phyloP scores from a whole-genome alignment of 2,797 vertebrate genomes.

The Chaetodon trifasciatus region DNA sequence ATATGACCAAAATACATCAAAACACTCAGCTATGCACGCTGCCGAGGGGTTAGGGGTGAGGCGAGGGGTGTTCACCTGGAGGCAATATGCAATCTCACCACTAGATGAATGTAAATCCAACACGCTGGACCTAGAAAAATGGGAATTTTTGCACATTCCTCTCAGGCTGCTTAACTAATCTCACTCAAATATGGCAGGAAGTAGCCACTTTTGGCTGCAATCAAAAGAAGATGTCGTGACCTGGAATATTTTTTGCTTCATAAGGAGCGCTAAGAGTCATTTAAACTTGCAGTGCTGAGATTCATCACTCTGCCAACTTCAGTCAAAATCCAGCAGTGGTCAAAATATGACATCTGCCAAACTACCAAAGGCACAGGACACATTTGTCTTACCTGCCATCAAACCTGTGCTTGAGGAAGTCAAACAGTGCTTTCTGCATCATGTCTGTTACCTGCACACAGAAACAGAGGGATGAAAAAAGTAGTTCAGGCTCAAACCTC shows the following conservation, averaged over 20 bases:
- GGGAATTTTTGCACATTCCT: too few species aligned
- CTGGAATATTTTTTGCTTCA: too few species aligned
- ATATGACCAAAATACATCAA: not conserved
- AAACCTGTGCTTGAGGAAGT: constrained; percentile 99
- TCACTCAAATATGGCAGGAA: too few species aligned
- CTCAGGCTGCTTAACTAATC: too few species aligned
- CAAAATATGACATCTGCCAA: not conserved
- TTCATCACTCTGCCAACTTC: not conserved
- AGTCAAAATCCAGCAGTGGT: not conserved
- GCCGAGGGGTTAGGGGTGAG: too few species aligned
- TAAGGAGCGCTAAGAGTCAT: not conserved
- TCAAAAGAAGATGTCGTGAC: too few species aligned
- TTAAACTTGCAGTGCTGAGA: not conserved
- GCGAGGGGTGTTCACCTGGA: too few species aligned
- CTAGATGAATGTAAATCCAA: too few species aligned
- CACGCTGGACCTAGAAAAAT: too few species aligned
- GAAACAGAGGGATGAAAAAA: not conserved
- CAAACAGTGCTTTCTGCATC: constrained; percentile 99
- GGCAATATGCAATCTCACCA: too few species aligned
- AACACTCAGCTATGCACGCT: not conserved
- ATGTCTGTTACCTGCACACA: constrained; percentile 96
- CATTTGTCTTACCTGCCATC: constrained; percentile 94
- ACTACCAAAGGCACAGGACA: not conserved
- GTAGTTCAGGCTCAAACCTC: too few species aligned
- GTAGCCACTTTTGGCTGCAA: too few species aligned